Evolutionary conservation across 2,113 vertebrate species (phyloP).

Genomic region (Dicaeum eximium): DNA sequence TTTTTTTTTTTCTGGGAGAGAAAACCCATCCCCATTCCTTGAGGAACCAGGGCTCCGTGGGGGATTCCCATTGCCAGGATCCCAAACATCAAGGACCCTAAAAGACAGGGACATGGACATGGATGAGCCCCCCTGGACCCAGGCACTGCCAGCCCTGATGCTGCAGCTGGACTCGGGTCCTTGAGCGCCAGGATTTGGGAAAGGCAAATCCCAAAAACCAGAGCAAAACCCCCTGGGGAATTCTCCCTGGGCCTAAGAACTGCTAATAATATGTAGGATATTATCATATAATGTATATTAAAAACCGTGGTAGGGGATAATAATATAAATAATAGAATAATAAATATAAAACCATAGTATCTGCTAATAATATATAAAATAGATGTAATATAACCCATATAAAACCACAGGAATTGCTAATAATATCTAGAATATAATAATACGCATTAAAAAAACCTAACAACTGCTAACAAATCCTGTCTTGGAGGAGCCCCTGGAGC

Average conservation of each 20-base stretch:
- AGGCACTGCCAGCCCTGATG: background rate
- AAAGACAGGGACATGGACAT: background rate
- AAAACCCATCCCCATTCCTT: accelerated
- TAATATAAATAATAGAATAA: background rate
- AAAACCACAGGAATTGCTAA: background rate
- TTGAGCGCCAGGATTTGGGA: background rate
- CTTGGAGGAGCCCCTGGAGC: background rate
- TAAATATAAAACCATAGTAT: background rate
- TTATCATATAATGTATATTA: background rate
- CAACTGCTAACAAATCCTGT: background rate
- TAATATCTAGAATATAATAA: background rate
- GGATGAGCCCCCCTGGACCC: accelerated
- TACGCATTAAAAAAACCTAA: accelerated
- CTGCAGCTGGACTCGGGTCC: background rate
- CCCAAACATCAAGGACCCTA: background rate
- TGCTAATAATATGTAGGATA: background rate
- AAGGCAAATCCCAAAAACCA: background rate
- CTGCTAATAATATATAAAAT: background rate
- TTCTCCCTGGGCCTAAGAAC: background rate
- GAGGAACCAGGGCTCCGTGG: accelerated
- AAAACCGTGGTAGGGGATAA: background rate
- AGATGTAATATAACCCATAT: background rate
- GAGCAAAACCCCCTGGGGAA: background rate
- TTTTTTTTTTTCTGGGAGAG: background rate
- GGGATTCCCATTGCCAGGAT: accelerated